phyloP scores from a whole-genome alignment of 2,113 vertebrate genomes.

The Chlorodrepanis virens region DNA sequence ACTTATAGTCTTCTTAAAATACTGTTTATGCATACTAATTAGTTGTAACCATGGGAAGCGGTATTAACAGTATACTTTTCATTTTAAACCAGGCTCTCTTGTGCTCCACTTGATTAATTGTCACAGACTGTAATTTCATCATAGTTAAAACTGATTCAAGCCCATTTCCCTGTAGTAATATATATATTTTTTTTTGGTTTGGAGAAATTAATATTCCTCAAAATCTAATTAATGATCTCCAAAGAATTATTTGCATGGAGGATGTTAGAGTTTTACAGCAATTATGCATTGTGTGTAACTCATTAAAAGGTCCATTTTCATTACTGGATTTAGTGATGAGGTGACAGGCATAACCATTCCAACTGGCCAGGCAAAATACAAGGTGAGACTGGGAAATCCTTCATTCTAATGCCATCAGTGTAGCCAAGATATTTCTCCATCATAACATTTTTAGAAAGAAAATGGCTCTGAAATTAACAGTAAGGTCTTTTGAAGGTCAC shows the following conservation, averaged over 20 bases:
- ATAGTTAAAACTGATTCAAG: slow-evolving; percentile 67
- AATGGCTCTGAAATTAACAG: neutral
- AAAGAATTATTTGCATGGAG: slow-evolving; percentile 66
- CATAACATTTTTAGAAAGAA: neutral
- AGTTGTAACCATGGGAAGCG: slow-evolving; percentile 9
- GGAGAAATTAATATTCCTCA: slow-evolving; percentile 71
- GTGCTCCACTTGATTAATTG: slow-evolving; percentile 63
- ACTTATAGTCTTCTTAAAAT: slow-evolving; percentile 27
- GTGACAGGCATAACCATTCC: slow-evolving; percentile 48
- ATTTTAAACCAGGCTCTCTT: slow-evolving; percentile 45
- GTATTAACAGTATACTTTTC: slow-evolving; percentile 35
- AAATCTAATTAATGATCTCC: slow-evolving; percentile 71
- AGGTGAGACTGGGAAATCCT: neutral
- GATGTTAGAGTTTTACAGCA: slow-evolving; percentile 53
- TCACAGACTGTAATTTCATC: slow-evolving; percentile 63
- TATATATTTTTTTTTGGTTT: slow-evolving; percentile 40
- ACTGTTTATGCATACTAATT: slow-evolving; percentile 48
- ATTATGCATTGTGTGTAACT: slow-evolving; percentile 55
- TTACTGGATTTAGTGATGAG: slow-evolving; percentile 49
- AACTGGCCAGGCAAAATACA: slow-evolving; percentile 41
- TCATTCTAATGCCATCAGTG: neutral
- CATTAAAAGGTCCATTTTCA: slow-evolving; percentile 69
- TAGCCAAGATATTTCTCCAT: neutral
- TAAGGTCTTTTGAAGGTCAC: neutral
- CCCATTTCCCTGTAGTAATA: slow-evolving; percentile 64